These are phyloP conservation scores for Rhingia rostrata DNA, from an alignment of 2,888 invertebrate genomes.

Conservation along the genomic window DNA sequence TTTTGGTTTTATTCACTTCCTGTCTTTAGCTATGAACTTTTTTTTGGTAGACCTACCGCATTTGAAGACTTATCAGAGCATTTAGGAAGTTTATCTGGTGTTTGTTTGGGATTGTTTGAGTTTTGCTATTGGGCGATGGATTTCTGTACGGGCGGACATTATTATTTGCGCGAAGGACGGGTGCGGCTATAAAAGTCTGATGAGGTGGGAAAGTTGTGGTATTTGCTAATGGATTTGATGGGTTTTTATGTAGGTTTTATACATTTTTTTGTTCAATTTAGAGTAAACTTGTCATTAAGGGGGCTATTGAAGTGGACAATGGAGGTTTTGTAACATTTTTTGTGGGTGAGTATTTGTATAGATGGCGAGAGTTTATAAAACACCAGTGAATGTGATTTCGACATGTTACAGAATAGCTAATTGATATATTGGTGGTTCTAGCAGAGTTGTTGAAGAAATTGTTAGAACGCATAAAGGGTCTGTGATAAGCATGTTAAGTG, in stretches of 20 bases:
- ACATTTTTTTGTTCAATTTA: neutral
- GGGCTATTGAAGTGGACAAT: neutral
- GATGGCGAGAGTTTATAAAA: too few species aligned
- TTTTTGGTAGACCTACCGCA: slow-evolving; percentile 12
- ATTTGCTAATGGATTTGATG: slow-evolving; percentile 16
- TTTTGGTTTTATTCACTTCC: neutral
- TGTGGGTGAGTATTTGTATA: too few species aligned
- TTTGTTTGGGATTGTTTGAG: slow-evolving; percentile 1
- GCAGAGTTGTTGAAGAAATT: too few species aligned
- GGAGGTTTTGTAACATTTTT: too few species aligned
- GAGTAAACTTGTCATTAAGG: neutral
- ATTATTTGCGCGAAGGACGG: neutral
- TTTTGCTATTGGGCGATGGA: neutral
- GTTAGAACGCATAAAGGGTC: too few species aligned
- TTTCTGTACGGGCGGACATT: neutral
- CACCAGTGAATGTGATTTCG: too few species aligned
- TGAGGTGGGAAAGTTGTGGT: slow-evolving; percentile 32
- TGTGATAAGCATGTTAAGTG: too few species aligned
- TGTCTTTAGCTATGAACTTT: slow-evolving; percentile 9
- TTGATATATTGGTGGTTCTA: too few species aligned
- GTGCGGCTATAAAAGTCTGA: neutral
- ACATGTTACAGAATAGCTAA: too few species aligned
- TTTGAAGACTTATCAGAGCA: slow-evolving; percentile 21
- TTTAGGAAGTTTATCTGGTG: slow-evolving; percentile 3
- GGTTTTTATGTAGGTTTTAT: slow-evolving; percentile 5